Evolutionary conservation across 35 echinoderm and acorn worm species (phyloP), one percentile per base, ranked within the genome.

Genomic region (Eucidaris tribuloides): DNA sequence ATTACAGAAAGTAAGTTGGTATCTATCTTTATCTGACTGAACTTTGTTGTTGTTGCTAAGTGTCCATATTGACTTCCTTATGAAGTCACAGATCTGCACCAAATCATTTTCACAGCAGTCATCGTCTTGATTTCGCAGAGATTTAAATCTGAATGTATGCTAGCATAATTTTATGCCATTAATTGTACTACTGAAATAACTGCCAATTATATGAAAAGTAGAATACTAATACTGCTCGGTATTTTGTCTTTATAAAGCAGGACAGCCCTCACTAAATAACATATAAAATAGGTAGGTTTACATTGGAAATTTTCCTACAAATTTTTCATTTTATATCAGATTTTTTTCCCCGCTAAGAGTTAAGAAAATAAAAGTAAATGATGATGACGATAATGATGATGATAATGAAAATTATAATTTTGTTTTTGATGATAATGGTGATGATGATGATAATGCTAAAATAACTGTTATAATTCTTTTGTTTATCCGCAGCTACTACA

Each of bases 1-100:
- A 91, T 62, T 77, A 77, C 80, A 61, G 58, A 88, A 64, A 71
- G 94, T 97, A 77, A 97, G 89, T 84, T 79, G 0, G 7, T 37
- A 29, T 22, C 20, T 44, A 78, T 2, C 5, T 5, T 78, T 19
- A 7, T 14, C n/a, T 45, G 7, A n/a, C 0, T 3, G 4, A 19
- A 20, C 15, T 52, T 46, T 5, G 44, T 15, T n/a, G 25, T 42
- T n/a, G 48, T 20, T 3, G 20, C 42, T n/a, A 4, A 4, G 5
- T 78, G 23, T 23, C 28, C 15, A 9, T 46, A 5, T 18, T 78
- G 42, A 46, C 30, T 20, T 78, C 19, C 17, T 23, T 14, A 50
- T 20, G 25, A 14, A 4, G 20, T 22, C 25, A 1, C 7, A 52
- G 37, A 46, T 1, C 4, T 45, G 22, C 15, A 78, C 42, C 17